These are phyloP conservation scores for Serilophus lunatus DNA, from an alignment of 2,113 vertebrate genomes.

Conservation along the genomic window DNA sequence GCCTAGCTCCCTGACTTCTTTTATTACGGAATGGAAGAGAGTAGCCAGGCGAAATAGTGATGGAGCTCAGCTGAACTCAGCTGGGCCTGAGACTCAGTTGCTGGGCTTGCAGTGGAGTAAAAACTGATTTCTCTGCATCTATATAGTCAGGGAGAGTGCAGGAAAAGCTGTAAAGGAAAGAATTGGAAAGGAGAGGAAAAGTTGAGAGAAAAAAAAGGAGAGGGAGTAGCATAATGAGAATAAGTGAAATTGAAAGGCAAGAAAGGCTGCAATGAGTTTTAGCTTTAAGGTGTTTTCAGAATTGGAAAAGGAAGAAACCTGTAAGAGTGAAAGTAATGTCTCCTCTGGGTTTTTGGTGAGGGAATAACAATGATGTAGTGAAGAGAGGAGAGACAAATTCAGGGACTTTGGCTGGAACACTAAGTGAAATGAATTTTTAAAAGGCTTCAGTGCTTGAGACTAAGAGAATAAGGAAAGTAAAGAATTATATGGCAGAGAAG, in stretches of 20 bases:
- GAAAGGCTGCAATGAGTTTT: background rate
- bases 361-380: background rate
- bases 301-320: background rate
- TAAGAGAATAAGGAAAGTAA: background rate
- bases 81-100: background rate
- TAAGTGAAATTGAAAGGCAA: background rate
- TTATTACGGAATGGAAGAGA: background rate
- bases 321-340: background rate
- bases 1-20: background rate
- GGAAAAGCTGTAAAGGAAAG: background rate
- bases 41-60: background rate
- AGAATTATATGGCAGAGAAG: background rate
- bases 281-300: background rate
- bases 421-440: background rate
- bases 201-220: background rate
- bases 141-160: background rate
- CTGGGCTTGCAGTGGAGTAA: background rate
- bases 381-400: background rate
- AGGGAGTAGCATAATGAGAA: background rate
- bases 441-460: background rate
- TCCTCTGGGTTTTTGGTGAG: background rate
- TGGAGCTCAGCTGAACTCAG: background rate
- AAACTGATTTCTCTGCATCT: background rate
- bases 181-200: background rate
- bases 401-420: background rate